Base-by-base conservation (phyloP, 2,113 vertebrate species). In the Trematomus loennbergii region DNA sequence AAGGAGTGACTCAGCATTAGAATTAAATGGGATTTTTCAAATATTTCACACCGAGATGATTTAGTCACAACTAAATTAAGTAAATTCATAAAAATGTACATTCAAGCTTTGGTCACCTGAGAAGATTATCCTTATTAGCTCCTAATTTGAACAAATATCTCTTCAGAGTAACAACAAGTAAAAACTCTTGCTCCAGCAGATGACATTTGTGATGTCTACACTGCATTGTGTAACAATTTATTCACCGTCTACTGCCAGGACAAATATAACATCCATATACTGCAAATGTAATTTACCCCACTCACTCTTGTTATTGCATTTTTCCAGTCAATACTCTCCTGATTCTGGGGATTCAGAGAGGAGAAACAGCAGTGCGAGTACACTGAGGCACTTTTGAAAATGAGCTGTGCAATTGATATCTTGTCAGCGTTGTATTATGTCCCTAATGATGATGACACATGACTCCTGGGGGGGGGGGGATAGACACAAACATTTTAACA, bases 361-460 rank as follows among this genome's bases (percentile, higher is more conserved):
- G 46, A 12, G 18, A 43, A 45, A 25, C 25, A 25, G 25, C 25
- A 25, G 57, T 1, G 52, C 7, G 16, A 79, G 60, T 20, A 75
- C 1, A 13, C 68, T 18, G 57, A 75, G 81, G 77, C 86, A 81
- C 87, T 90, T 91, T 73, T 90, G 72, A 91, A 86, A 89, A 92
- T 89, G 89, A 91, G 82, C 68, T 57, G 73, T 65, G 75, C 62
- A 83, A 91, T 84, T 81, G 86, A 90, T 78, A 79, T 90, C 76
- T 83, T 90, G 84, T 90, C 86, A 91, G 76, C 65, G 22, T 72
- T 69, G 22, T 64, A 66, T 85, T 79, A 72, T 58, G 78, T 52
- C 63, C 16, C 63, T 86, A 75, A 87, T 87, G 75, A 84, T 84
- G 78, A 91, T 87, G 90, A 91, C 72, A 85, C 84, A 88, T 53